Percentiles rank a stretch among this genome's conserved stretches.
phyloP scores from a whole-genome alignment of 1,140 invertebrate genomes.

The Agrypnia vestita region DNA sequence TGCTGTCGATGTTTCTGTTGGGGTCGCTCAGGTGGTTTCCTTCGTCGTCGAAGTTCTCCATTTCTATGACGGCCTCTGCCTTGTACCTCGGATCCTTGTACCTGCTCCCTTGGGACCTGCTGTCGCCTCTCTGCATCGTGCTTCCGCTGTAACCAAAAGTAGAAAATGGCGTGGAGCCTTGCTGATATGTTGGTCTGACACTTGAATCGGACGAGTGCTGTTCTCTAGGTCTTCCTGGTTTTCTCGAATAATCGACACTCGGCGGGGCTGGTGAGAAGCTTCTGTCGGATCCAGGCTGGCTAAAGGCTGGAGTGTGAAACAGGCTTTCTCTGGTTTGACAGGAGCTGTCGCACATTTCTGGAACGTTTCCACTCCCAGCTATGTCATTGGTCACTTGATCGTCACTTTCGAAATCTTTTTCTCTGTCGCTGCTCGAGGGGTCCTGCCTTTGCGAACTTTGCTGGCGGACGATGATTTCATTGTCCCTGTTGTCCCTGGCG shows the following conservation, averaged over 20 bases:
- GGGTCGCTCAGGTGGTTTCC: conserved; percentile 49
- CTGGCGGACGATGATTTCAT: conserved; percentile 70
- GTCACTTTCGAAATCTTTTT: conserved; percentile 65
- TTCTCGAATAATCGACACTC: conserved; percentile 57
- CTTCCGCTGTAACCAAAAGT: conserved; percentile 75
- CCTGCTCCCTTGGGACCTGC: conserved; percentile 66
- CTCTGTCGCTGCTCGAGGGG: conserved; percentile 70
- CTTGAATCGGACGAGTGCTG: conserved; percentile 48
- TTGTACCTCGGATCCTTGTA: conserved; percentile 72
- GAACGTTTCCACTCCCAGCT: conserved; percentile 61
- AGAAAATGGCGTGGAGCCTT: conserved; percentile 65
- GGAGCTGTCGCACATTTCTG: conserved; percentile 84
- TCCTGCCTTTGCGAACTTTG: conserved; percentile 70
- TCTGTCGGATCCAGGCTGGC: conserved; percentile 65
- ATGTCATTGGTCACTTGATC: conserved; percentile 43
- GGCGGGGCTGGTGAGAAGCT: conserved; percentile 55
- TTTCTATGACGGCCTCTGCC: conserved; percentile 80
- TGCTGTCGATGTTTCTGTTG: conserved; percentile 51
- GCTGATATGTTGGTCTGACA: conserved; percentile 31
- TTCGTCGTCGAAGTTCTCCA: conserved; percentile 68
- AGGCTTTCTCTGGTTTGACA: conserved; percentile 87
- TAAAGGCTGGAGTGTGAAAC: conserved; percentile 72
- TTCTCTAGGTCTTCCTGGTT: conserved; percentile 45
- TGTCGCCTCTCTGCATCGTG: conserved; percentile 64
- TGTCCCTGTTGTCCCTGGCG: conserved; percentile 53